Percentiles rank a stretch among this genome's conserved stretches.
Evolutionary conservation across 2,888 invertebrate species (phyloP).

Genomic region (Chrysotoxum bicinctum): DNA sequence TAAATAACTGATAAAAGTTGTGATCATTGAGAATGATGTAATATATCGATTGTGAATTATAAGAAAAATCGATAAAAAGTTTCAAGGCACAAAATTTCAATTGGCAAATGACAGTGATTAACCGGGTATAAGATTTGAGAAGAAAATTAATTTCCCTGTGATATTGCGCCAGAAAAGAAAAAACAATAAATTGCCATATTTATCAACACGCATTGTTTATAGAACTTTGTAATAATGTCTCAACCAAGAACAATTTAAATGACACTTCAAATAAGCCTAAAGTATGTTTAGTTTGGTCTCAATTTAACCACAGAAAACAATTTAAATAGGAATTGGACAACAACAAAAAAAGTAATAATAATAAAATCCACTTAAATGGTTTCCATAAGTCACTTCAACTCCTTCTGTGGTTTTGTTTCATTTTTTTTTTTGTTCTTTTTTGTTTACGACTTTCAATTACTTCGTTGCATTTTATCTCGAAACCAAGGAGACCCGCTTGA

Average conservation of each 20-base stretch:
- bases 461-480: background rate
- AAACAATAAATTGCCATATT: background rate
- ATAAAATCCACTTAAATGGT: constrained; percentile 33
- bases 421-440: background rate
- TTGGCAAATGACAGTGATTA: no score
- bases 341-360: background rate
- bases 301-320: constrained; percentile 9
- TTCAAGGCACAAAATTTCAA: no score
- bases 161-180: background rate
- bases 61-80: no score
- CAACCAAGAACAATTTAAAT: background rate
- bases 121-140: no score
- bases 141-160: no score
- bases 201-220: background rate
- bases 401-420: constrained; percentile 9
- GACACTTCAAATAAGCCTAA: background rate
- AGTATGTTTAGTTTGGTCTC: background rate
- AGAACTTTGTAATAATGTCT: background rate
- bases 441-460: constrained; percentile 21
- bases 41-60: no score
- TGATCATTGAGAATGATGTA: no score
- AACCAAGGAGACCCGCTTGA: constrained; percentile 4
- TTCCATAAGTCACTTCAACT: constrained; percentile 32
- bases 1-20: no score
- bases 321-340: background rate